Conservation (phyloP, 2,888 invertebrate species). For the Fragum whitleyi region DNA sequence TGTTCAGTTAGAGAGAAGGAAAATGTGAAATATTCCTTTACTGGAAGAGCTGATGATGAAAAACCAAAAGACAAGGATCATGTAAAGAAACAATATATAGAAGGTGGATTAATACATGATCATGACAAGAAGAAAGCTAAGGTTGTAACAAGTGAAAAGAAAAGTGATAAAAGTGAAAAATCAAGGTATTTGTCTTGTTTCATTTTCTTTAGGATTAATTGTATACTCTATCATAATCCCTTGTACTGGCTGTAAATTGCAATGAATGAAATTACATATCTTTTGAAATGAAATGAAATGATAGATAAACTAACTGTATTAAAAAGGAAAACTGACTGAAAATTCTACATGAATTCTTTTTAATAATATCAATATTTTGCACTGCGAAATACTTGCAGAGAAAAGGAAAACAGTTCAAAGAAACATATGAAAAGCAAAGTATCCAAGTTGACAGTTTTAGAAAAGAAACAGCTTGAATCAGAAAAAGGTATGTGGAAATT, state of each 20-base stretch:
- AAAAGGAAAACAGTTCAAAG: neutral
- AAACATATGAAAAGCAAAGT: too few relatives aligned
- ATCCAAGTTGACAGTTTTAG: neutral
- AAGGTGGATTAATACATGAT: neutral
- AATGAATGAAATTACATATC: too few relatives aligned
- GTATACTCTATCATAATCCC: too few relatives aligned
- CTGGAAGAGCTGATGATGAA: neutral
- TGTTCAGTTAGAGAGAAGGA: neutral
- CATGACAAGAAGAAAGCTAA: conserved; percentile 6
- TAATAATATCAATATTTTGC: too few relatives aligned
- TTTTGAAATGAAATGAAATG: too few relatives aligned
- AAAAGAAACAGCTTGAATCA: conserved; percentile 19
- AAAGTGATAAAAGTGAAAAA: neutral
- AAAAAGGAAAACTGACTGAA: too few relatives aligned
- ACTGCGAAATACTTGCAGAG: neutral
- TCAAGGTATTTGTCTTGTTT: neutral
- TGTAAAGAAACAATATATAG: neutral
- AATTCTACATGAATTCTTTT: too few relatives aligned
- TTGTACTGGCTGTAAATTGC: too few relatives aligned
- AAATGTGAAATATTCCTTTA: neutral
- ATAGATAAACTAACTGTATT: too few relatives aligned
- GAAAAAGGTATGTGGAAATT: conserved; percentile 12
- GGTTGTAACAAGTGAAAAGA: neutral
- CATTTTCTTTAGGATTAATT: too few relatives aligned
- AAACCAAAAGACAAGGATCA: neutral